Base-by-base conservation (phyloP, 2,888 invertebrate genomes). In the Aleiodes testaceus region DNA sequence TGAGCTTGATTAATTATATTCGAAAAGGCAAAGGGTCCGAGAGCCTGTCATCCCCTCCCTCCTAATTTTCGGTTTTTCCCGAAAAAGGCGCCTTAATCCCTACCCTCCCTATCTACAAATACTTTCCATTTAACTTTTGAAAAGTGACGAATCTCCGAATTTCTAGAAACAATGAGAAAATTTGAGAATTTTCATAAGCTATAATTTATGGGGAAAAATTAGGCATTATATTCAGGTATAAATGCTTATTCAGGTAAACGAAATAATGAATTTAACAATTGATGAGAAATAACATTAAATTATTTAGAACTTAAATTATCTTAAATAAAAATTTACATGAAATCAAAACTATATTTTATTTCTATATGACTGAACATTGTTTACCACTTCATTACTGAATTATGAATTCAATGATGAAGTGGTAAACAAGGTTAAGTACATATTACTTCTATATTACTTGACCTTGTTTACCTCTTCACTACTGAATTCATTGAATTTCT, bases 1-100 rank as follows among this genome's bases (percentile, higher is more conserved):
- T 82, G 82, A 81, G 78, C 78, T 82, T 84, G 83, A 85, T 85
- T 85, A 85, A 84, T 84, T 81, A 80, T 79, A 72, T 80, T 82
- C 73, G 36, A 67, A n/a, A 47, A 63, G 74, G 73, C 68, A 73
- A 64, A 72, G 5, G 76, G 72, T 77, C 70, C n/a, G n/a, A n/a
- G n/a, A 74, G 76, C 72, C 79, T 79, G 82, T 78, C 79, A 77
- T 75, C 75, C 74, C 72, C 74, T 67, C 76, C 75, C 66, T 3
- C 6, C 16, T 26, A 26, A 5, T 47, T 2, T 16, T 16, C 14
- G 36, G 42, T 36, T 59, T 7, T 7, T 59, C 14, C 2, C 16
- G 36, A 5, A 42, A 71, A 73, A 47, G 73, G 72, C 66, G 53
- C 64, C 59, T 64, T 69, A 68, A 64, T 67, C 50, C 70, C 55